Base-by-base conservation (phyloP, 2,888 invertebrate species). In the Achlya flavicornis region DNA sequence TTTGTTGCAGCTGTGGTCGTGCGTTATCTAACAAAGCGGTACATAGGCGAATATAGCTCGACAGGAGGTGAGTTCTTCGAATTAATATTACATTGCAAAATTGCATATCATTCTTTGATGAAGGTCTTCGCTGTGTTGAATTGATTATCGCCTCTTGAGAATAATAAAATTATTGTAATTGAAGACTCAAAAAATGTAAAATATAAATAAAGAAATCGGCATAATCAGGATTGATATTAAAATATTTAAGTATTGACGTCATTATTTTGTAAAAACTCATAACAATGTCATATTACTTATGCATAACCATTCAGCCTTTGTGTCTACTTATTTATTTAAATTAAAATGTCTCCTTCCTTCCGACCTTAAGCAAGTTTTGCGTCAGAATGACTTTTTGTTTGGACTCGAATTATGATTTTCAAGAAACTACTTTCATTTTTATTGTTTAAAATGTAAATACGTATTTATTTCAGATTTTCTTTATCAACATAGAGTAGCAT, bases 11-110 rank as follows among this genome's bases (percentile, higher is more conserved):
- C 96, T 83, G 96, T 97, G 80, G 96, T 96, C 73, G 96, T 97
- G 83, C 95, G 97, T 81, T 97, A 97, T 91, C 93, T 97, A 80
- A 97, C 97, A 70, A 96, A 96, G 90, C 94, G 97, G 79, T 97
- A 96, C 88, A 97, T 97, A 82, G 96, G 96, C 75, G 97, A 97
- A 94, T 97, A 97, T 93, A 96, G 96, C 91, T 97, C 96, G 68
- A 96, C 96, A 76, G 96, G 96, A 89, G 96, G 96, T 96, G 87
- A 95, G 96, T 95, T 70, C 38, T 66, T 66, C 60, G 61, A 43
- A 66, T 69, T 48, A 62, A 32, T 14, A 61, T 57, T 32, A 58
- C 11, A 41, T 14, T 59, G 48, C 46, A 59, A 57, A 61, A 59
- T 32, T 35, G 58, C 58, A 59, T 38, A 14, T 16, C 16, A 59